These are phyloP conservation scores for Archivesica marissinica DNA, from an alignment of 1,140 invertebrate species.

Conservation along the genomic window DNA sequence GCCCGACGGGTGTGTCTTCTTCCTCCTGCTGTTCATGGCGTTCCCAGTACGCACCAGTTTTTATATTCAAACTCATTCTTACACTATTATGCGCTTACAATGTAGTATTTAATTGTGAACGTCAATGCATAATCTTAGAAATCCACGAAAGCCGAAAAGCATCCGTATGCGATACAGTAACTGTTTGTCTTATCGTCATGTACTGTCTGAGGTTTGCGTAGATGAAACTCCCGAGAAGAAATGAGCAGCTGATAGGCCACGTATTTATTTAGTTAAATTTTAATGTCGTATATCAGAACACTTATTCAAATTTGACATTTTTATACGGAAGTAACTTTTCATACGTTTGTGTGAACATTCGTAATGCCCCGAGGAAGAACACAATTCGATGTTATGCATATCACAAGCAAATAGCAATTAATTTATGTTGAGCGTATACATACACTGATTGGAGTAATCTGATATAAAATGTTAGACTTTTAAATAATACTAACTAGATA, in stretches of 20 bases:
- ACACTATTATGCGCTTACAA: too few relatives aligned
- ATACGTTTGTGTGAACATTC: conserved; percentile 31
- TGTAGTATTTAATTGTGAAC: too few relatives aligned
- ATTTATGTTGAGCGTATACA: too few relatives aligned
- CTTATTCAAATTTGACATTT: conserved; percentile 16
- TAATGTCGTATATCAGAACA: neutral
- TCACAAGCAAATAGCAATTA: too few relatives aligned
- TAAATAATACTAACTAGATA: too few relatives aligned
- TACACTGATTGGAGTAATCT: too few relatives aligned
- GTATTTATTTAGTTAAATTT: neutral
- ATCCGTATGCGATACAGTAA: neutral
- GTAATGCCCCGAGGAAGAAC: conserved; percentile 17
- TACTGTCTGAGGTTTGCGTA: too few relatives aligned
- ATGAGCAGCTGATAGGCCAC: neutral
- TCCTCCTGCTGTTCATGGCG: conserved; percentile 36
- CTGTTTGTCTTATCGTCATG: too few relatives aligned
- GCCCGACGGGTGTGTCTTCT: neutral
- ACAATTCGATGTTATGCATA: too few relatives aligned
- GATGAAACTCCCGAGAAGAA: neutral
- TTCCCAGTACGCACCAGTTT: conserved; percentile 56
- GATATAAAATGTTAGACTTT: too few relatives aligned
- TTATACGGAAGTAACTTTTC: conserved; percentile 25
- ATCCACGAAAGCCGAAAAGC: neutral
- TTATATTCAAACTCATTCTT: conserved; percentile 49
- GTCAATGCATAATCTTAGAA: too few relatives aligned